Conservation (phyloP, 1,140 invertebrate genomes). For the Cecropterus lyciades region DNA sequence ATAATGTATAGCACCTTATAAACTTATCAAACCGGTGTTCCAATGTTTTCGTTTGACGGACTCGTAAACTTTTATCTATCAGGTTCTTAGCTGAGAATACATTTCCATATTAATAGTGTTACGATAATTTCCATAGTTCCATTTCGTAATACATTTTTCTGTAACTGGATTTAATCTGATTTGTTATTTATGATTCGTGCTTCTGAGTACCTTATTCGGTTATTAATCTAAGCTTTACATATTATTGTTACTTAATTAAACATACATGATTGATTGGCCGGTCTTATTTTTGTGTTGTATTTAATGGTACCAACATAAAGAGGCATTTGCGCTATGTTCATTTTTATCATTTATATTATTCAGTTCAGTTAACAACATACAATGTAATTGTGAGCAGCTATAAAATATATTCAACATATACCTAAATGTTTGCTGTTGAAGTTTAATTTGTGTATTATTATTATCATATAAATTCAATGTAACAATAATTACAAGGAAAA, state of each 20-base stretch:
- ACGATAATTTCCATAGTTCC: conserved; percentile 23
- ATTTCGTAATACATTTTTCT: conserved; percentile 17
- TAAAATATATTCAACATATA: too few relatives aligned
- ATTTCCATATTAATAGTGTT: conserved; percentile 42
- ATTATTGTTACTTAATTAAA: neutral
- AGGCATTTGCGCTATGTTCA: too few relatives aligned
- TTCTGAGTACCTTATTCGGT: neutral
- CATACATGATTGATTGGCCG: neutral
- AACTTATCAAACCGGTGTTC: conserved; percentile 41
- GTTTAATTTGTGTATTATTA: neutral
- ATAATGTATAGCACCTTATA: conserved; percentile 32
- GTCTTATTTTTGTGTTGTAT: neutral
- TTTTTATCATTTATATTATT: too few relatives aligned
- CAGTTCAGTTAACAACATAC: too few relatives aligned
- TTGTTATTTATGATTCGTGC: conserved; percentile 12
- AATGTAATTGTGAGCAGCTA: too few relatives aligned
- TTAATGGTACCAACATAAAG: neutral
- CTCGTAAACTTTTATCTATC: conserved; percentile 43
- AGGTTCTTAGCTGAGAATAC: conserved; percentile 44
- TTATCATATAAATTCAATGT: neutral
- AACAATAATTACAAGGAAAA: conserved; percentile 15
- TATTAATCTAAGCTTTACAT: conserved; percentile 9
- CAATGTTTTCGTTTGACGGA: conserved; percentile 39
- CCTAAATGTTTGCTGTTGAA: too few relatives aligned
- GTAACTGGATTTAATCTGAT: conserved; percentile 17